Percentiles rank a stretch among this genome's conserved stretches.
Evolutionary conservation across 2,797 vertebrate genomes (phyloP).

Genomic region (Oophaga sylvatica): DNA sequence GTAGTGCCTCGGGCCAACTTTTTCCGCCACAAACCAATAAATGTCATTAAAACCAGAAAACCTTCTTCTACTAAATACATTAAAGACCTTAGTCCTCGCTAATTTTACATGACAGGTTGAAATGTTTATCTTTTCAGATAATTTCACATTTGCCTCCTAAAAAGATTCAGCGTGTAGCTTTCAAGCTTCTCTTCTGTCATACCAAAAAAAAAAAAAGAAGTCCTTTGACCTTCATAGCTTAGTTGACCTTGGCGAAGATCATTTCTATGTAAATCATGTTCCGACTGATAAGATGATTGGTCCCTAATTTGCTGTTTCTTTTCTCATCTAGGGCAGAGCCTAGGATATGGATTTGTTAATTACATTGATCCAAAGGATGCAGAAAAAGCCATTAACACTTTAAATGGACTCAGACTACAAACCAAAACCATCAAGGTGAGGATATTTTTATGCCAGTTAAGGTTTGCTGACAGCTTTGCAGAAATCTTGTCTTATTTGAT

Average conservation of each 20-base stretch:
- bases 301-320: slow-evolving; percentile 64
- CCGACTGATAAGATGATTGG: slow-evolving; percentile 68
- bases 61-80: slow-evolving; percentile 7
- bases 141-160: neutral
- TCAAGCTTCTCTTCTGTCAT: neutral
- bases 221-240: slow-evolving; percentile 16
- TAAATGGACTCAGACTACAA: slow-evolving; percentile 94
- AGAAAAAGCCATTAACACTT: slow-evolving; percentile 95
- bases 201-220: neutral
- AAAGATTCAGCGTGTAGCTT: neutral
- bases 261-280: slow-evolving; percentile 54
- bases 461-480: too few relatives aligned
- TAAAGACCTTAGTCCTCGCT: neutral
- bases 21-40: slow-evolving; percentile 10
- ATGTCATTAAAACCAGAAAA: slow-evolving; percentile 27
- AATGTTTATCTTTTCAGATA: slow-evolving; percentile 9
- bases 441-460: neutral
- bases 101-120: slow-evolving; percentile 19
- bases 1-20: neutral
- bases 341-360: slow-evolving; percentile 92
- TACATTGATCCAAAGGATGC: slow-evolving; percentile 95
- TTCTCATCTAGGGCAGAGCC: slow-evolving; percentile 87
- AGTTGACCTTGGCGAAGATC: slow-evolving; percentile 28
- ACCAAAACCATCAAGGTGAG: slow-evolving; percentile 95
- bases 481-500: too few relatives aligned